Conservation (phyloP, 2,797 vertebrate genomes). For the Podargus strigoides region DNA sequence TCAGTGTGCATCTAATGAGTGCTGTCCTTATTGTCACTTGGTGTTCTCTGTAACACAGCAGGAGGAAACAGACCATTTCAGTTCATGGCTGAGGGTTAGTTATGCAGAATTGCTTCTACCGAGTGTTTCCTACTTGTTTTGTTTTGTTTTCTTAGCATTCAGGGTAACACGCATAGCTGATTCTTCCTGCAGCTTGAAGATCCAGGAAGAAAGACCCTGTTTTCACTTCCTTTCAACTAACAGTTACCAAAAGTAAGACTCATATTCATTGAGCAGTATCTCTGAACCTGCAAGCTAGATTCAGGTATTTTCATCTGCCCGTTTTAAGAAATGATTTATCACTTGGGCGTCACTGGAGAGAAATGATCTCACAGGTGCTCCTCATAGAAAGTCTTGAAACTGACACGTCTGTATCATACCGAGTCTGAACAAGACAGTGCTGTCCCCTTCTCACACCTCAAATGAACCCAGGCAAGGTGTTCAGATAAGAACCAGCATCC, state of each 20-base stretch:
- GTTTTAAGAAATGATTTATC: not conserved
- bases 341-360: not conserved
- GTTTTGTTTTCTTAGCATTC: conserved; percentile 40
- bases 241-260: not conserved
- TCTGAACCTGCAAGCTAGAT: not conserved
- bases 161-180: not conserved
- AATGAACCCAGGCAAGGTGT: not conserved
- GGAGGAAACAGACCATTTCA: conserved; percentile 28
- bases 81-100: not conserved
- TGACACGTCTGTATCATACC: not conserved
- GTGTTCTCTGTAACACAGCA: not conserved
- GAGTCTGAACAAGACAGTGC: not conserved
- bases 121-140: conserved; percentile 31
- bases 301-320: not conserved
- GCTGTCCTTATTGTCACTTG: not conserved
- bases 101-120: not conserved
- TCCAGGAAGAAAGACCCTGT: conserved; percentile 49
- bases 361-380: not conserved
- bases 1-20: not conserved
- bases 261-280: not conserved
- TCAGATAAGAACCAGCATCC: not conserved
- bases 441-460: not conserved
- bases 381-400: not conserved
- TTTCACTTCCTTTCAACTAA: conserved; percentile 29
- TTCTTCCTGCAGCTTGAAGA: conserved; percentile 38